Evolutionary conservation across 35 echinoderm and acorn worm species (phyloP).

Genomic region (Ptychodera flava): DNA sequence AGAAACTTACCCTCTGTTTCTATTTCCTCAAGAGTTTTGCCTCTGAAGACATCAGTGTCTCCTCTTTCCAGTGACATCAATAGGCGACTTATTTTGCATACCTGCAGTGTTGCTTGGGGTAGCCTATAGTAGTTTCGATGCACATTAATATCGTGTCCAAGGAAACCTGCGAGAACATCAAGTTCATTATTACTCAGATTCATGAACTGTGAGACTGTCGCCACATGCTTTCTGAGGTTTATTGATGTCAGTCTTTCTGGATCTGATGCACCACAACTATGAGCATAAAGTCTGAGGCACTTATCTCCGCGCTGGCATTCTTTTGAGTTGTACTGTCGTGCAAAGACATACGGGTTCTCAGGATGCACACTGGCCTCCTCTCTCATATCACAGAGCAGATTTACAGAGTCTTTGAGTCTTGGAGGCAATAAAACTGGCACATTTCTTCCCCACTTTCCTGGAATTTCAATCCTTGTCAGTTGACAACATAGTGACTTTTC

Average conservation of each 20-base stretch:
- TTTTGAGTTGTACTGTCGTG: not conserved
- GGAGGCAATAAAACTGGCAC: constrained; percentile 46
- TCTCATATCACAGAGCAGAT: not conserved
- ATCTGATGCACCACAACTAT: constrained; percentile 31
- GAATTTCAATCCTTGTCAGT: constrained; percentile 36
- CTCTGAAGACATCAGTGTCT: not conserved
- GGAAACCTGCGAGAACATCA: constrained; percentile 31
- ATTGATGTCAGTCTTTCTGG: constrained; percentile 17
- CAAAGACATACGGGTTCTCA: not conserved
- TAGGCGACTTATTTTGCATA: constrained; percentile 29
- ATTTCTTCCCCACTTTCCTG: constrained; percentile 48
- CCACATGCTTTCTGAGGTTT: constrained; percentile 20
- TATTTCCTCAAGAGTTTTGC: not conserved
- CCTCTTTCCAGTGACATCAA: constrained; percentile 23
- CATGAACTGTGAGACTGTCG: constrained; percentile 15
- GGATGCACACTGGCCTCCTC: not conserved
- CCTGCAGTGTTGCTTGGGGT: constrained; percentile 9
- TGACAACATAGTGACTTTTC: not conserved
- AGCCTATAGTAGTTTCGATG: constrained; percentile 46
- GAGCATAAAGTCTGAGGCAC: not conserved
- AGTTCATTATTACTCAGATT: constrained; percentile 37
- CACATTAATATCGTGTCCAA: constrained; percentile 43
- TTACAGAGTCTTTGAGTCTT: not conserved
- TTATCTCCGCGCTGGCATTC: not conserved
- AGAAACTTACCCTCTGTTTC: not conserved